phyloP scores from a whole-genome alignment of 2,888 invertebrate species.

The Machimus atricapillus region DNA sequence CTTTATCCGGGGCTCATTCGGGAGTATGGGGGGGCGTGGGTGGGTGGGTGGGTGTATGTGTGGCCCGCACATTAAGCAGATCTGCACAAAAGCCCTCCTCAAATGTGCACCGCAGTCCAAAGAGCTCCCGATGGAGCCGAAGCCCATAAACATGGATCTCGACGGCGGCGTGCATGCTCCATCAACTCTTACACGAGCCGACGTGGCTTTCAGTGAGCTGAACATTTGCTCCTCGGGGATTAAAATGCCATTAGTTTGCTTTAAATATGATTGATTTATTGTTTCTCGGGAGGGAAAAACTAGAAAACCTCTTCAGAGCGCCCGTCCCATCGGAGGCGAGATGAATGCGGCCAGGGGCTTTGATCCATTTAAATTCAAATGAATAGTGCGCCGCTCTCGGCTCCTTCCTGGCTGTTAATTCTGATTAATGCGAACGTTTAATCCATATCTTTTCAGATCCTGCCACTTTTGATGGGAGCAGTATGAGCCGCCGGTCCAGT shows the following conservation, averaged over 20 bases:
- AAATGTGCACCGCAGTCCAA: slow-evolving; percentile 15
- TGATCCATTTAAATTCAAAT: slow-evolving; percentile 41
- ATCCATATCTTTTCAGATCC: slow-evolving; percentile 45
- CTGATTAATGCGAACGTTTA: slow-evolving; percentile 45
- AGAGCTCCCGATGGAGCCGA: background rate
- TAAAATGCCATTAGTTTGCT: slow-evolving; percentile 46
- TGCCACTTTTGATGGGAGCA: slow-evolving; percentile 21
- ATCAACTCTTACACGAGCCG: slow-evolving; percentile 28
- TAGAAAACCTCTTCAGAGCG: slow-evolving; percentile 24
- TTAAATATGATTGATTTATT: slow-evolving; percentile 48
- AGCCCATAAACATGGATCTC: slow-evolving; percentile 34
- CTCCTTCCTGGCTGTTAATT: slow-evolving; percentile 36
- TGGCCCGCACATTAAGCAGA: slow-evolving; percentile 1
- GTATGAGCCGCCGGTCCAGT: slow-evolving; percentile 1
- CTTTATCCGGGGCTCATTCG: background rate
- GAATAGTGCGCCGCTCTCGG: slow-evolving; percentile 25
- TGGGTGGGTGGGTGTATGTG: too few relatives aligned
- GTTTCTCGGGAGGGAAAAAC: slow-evolving; percentile 41
- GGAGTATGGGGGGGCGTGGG: background rate
- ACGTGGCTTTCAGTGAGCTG: background rate
- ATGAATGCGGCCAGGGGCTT: slow-evolving; percentile 10
- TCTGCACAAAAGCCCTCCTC: slow-evolving; percentile 27
- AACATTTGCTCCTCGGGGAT: slow-evolving; percentile 39
- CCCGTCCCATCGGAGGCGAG: background rate
- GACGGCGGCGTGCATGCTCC: slow-evolving; percentile 29